Evolutionary conservation across 2,113 vertebrate genomes (phyloP), one percentile per base, ranked within the genome.

Genomic region (Tetraodon nigroviridis): DNA sequence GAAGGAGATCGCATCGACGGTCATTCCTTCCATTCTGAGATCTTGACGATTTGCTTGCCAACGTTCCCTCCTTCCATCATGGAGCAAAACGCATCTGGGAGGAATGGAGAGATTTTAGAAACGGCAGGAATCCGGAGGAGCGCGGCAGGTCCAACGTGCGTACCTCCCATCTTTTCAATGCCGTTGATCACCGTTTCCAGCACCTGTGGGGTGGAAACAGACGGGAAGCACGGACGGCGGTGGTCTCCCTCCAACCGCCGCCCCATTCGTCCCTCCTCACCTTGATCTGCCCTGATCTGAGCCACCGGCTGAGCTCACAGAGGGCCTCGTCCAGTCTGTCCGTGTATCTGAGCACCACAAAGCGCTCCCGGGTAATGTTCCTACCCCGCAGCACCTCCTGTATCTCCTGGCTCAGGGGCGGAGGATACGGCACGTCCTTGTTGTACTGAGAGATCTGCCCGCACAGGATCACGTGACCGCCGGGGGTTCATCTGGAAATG

Each of bases 381-480:
- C 84, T 92, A 64, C 78, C 78, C 42, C 73, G 86, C 75, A 58
- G 89, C 50, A 86, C 67, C 64, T 92, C 87, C 76, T 92, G 91
- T 6, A 64, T 79, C 15, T 84, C 81, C 19, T 91, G 68, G 24
- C 86, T 85, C 40, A 98, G 81, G 0, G 94, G 94, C 32, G 95
- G 93, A 66, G 97, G 95, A 70, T 98, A 98, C n/a, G 93, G 91
- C 17, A 97, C 89, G 7, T 97, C 94, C 82, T 91, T 96, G 84
- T 98, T 97, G 82, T 99, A 98, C 83, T 97, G 94, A 12, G 97
- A 98, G 74, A 99, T 98, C 44, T 98, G 96, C 53, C 97, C 97
- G 66, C 96, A 98, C 60, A 98, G 83, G 82, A 99, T 88, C 71
- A 99, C 90, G 55, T 95, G 94, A 66, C 95, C 87, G 29, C 90